phyloP scores from a whole-genome alignment of 2,888 invertebrate species.

The Megaustenia siamemsis region DNA sequence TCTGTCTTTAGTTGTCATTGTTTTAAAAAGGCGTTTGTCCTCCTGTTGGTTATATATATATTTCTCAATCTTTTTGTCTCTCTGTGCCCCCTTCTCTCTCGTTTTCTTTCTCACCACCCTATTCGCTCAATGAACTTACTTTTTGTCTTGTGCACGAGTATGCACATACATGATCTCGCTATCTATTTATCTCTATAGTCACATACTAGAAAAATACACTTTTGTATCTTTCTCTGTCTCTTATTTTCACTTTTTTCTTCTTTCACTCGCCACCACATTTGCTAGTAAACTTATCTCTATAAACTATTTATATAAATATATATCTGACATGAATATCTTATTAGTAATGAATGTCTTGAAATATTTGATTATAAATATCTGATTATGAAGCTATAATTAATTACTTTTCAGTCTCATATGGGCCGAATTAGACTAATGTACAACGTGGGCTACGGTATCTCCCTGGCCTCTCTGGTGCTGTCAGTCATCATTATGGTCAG shows the following conservation, averaged over 20 bases:
- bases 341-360: too few species aligned
- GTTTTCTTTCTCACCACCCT: background rate
- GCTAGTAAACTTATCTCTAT: too few species aligned
- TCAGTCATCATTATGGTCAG: conserved; percentile 77
- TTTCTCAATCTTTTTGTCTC: background rate
- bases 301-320: too few species aligned
- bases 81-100: too few species aligned
- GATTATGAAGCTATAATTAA: too few species aligned
- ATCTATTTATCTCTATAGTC: background rate
- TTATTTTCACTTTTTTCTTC: too few species aligned
- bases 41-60: background rate
- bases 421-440: conserved; percentile 74
- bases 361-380: too few species aligned
- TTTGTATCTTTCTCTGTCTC: too few species aligned
- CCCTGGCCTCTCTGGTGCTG: conserved; percentile 76
- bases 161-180: background rate
- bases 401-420: conserved; percentile 68
- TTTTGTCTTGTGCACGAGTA: background rate
- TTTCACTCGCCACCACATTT: too few species aligned
- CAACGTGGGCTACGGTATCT: conserved; percentile 78
- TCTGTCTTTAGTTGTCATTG: too few species aligned
- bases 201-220: background rate
- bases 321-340: too few species aligned
- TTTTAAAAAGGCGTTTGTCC: too few species aligned
- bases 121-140: background rate